Base-by-base conservation (phyloP, 2,113 vertebrate genomes). In the Alouatta palliata region DNA sequence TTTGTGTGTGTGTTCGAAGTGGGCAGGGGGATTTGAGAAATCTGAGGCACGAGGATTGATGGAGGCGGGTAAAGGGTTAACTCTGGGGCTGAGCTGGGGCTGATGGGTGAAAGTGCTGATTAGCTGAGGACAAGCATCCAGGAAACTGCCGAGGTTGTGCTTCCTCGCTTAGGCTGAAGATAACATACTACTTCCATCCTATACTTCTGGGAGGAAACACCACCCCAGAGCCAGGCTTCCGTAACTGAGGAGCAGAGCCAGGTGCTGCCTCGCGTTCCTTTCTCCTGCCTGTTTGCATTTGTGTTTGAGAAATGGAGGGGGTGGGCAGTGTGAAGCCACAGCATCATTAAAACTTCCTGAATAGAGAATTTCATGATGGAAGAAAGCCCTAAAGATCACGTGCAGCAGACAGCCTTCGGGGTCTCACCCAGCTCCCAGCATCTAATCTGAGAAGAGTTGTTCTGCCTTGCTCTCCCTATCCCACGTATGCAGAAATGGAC, bases 31-130 rank as follows among this genome's bases (percentile, higher is more conserved):
- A 25, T 27, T 43, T 66, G 54, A 87, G 91, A 61, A 90, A n/a
- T 17, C 9, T 0, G 4, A 85, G 58, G 45, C 19, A 21, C 3
- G 4, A 43, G 70, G 70, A 30, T 23, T 80, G 66, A 16, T 12
- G 23, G 40, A 40, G 32, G 30, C 14, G 73, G 68, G 23, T 8
- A 43, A 58, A 91, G 58, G 19, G n/a, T 71, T 93, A 77, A 86
- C 20, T 52, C 10, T 32, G 58, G 49, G 54, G n/a, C 25, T 17
- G 61, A 83, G 58, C 75, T 45, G 66, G 73, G 37, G 30, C 49
- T 54, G 45, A 45, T 5, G 49, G 80, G 56, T 64, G 58, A 97
- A 95, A 95, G 97, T 77, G 49, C 91, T 97, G 32, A 89, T 93
- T 80, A 93, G 88, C 30, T 7, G 76, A 82, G 54, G 58, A 75